phyloP scores from a whole-genome alignment of 1,140 invertebrate genomes.

The Bemisia tabaci region DNA sequence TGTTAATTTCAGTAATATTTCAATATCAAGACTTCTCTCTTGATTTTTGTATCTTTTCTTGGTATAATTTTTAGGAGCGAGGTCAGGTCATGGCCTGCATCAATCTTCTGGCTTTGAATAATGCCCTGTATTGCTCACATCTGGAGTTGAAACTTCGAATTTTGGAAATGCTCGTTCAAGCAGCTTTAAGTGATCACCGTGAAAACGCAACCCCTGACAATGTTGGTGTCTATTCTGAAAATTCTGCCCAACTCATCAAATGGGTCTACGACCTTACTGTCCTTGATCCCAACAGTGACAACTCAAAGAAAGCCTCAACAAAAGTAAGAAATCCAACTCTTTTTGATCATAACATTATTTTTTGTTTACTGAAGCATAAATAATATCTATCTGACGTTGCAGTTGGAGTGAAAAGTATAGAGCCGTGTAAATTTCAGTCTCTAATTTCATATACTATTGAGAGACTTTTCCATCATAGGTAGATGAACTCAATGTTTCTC shows the following conservation, averaged over 20 bases:
- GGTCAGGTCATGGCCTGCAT: constrained; percentile 46
- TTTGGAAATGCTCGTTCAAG: constrained; percentile 44
- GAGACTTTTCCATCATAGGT: too few species aligned
- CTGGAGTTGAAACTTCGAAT: constrained; percentile 41
- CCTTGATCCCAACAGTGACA: constrained; percentile 36
- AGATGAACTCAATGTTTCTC: neutral
- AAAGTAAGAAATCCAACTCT: constrained; percentile 16
- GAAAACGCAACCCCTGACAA: constrained; percentile 30
- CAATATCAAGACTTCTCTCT: too few species aligned
- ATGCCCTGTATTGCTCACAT: constrained; percentile 41
- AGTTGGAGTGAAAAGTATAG: too few species aligned
- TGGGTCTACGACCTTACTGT: constrained; percentile 44
- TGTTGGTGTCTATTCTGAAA: constrained; percentile 30
- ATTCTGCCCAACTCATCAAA: constrained; percentile 41
- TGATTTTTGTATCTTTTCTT: neutral
- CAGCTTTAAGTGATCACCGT: constrained; percentile 40
- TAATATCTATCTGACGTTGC: too few species aligned
- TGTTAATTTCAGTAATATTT: too few species aligned
- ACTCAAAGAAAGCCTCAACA: constrained; percentile 36
- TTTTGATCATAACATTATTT: constrained; percentile 3
- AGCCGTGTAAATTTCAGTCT: too few species aligned
- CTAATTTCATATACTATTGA: too few species aligned
- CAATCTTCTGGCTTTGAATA: constrained; percentile 42
- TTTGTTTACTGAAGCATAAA: neutral
- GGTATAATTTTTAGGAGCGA: constrained; percentile 34